Percentiles rank a stretch among this genome's conserved stretches.
These are phyloP conservation scores for Leptopilina boulardi DNA, from an alignment of 1,140 invertebrate species.

Conservation along the genomic window DNA sequence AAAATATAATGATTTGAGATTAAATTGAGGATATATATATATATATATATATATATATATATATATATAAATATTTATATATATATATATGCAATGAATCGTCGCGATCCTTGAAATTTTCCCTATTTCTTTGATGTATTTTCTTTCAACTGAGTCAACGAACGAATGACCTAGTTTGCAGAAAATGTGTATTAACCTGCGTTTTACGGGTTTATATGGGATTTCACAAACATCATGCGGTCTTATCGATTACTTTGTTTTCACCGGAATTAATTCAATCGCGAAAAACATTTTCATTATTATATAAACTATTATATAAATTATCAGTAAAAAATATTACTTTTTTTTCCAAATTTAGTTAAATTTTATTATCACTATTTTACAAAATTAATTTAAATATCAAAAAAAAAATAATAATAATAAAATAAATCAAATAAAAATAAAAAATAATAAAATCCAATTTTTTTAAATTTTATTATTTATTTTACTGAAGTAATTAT, in stretches of 20 bases:
- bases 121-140: conserved; percentile 46
- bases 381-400: too few relatives aligned
- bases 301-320: too few relatives aligned
- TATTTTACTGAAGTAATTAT: too few relatives aligned
- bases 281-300: conserved; percentile 40
- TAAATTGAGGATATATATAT: too few relatives aligned
- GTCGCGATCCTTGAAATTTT: neutral
- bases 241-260: conserved; percentile 62
- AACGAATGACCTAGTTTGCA: conserved; percentile 63
- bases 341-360: too few relatives aligned
- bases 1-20: too few relatives aligned
- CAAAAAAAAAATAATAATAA: too few relatives aligned
- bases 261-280: conserved; percentile 47
- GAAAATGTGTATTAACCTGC: conserved; percentile 58
- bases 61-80: conserved; percentile 34
- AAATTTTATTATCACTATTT: too few relatives aligned
- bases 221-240: conserved; percentile 58
- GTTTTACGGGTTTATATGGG: conserved; percentile 61
- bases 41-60: conserved; percentile 35
- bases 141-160: conserved; percentile 48
- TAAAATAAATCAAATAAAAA: too few relatives aligned
- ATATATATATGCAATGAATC: conserved; percentile 3
- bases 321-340: too few relatives aligned
- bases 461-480: too few relatives aligned
- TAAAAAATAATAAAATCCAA: too few relatives aligned